Evolutionary conservation across 2,888 invertebrate genomes (phyloP).

Genomic region (Fragum sueziense): DNA sequence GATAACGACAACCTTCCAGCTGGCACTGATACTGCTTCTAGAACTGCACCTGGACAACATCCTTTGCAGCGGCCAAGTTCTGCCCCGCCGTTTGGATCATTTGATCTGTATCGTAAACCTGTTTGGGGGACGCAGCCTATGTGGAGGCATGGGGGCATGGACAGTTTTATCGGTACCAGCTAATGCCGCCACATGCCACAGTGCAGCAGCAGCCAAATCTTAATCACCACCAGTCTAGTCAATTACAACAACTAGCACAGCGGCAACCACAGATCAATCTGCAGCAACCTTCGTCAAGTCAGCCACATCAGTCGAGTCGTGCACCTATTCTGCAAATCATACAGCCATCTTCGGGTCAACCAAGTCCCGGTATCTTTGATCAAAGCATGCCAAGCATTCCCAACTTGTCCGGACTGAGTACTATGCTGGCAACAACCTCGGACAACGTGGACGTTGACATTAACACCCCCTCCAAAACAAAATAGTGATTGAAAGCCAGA

Average conservation of each 20-base stretch:
- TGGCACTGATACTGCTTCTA: not conserved
- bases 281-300: not conserved
- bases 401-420: not conserved
- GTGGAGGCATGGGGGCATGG: not conserved
- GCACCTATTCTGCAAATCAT: not conserved
- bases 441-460: not conserved
- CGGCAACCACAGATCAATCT: not conserved
- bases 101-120: not conserved
- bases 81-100: not conserved
- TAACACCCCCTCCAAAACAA: not conserved
- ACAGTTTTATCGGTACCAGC: conserved; percentile 2
- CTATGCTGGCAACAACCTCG: not conserved
- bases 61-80: not conserved
- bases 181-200: not conserved
- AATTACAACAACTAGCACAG: not conserved
- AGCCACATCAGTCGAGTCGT: not conserved
- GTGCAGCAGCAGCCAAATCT: not conserved
- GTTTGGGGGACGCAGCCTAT: not conserved
- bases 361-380: not conserved
- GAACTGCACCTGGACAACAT: not conserved
- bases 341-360: not conserved
- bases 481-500: not conserved
- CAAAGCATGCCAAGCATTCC: not conserved
- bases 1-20: conserved; percentile 12
- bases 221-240: not conserved